Evolutionary conservation across 2,113 vertebrate genomes (phyloP), one percentile per base, ranked within the genome.

Genomic region (Lepus europaeus): DNA sequence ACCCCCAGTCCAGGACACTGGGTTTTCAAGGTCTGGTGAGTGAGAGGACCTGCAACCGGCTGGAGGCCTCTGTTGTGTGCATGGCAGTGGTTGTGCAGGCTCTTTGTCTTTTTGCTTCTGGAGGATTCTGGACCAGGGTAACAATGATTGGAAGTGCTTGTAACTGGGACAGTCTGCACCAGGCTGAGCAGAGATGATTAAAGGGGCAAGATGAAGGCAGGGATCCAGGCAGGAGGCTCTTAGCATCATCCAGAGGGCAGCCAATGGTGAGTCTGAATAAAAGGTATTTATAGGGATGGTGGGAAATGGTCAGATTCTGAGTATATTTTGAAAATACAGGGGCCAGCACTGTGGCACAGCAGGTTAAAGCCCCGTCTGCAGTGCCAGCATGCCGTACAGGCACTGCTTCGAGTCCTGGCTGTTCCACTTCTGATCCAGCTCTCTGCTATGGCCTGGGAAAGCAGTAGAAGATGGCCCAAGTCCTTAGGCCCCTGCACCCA

Each of bases 31-130:
- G 22, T 16, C 53, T 33, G 25, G 33, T 17, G 22, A 20, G 56
- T 63, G 7, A 2, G 22, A 53, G 23, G 11, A 70, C 4, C 56
- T 7, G 20, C 33, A 17, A 20, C 31, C 9, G 59, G 19, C 9
- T 59, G 45, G 72, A 39, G n/a, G 51, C 31, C 59, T 9, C 51
- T 23, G 16, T n/a, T 31, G 63, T 56, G 17, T 39, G 11, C 5
- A n/a, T 64, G 33, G 0, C 17, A 17, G 11, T 16, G 8, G 9
- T 39, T 7, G 10, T 1, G 1, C 2, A 25, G 27, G 51, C 27
- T 27, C 53, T 81, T 19, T 29, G 27, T 72, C 12, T 61, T 72
- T 25, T 33, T 56, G 45, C 25, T 17, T 12, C 1, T 6, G 45
- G 17, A 53, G 59, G 80, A 39, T 36, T 33, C 36, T 53, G 20